These are phyloP conservation scores for Apodemus agrarius DNA, from an alignment of 2,797 vertebrate species.

Conservation along the genomic window DNA sequence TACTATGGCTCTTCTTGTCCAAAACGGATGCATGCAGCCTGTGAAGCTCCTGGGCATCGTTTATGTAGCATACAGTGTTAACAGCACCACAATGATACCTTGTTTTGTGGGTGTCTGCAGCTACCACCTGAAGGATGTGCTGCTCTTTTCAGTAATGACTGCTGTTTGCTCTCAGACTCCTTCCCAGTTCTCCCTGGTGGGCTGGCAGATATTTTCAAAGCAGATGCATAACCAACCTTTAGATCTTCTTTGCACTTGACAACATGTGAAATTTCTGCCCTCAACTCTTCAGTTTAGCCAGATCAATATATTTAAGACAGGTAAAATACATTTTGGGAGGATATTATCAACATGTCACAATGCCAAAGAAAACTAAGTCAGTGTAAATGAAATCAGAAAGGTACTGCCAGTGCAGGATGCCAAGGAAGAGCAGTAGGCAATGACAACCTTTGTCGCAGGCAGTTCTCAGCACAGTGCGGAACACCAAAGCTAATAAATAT, in stretches of 20 bases:
- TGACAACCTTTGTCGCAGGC: not conserved
- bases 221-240: conserved; percentile 7
- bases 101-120: not conserved
- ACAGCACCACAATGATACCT: not conserved
- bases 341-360: conserved; percentile 32
- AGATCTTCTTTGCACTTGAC: conserved; percentile 32
- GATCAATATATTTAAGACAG: not conserved
- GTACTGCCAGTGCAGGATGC: not conserved
- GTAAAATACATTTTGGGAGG: not conserved
- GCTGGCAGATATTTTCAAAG: conserved; percentile 1
- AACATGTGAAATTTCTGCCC: conserved; percentile 14
- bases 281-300: conserved; percentile 41
- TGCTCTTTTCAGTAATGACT: conserved; percentile 5
- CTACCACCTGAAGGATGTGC: not conserved
- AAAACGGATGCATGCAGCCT: not conserved
- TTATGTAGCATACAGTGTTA: not conserved
- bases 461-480: conserved; percentile 56
- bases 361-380: not conserved
- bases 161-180: conserved; percentile 1
- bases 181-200: conserved; percentile 9
- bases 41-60: not conserved
- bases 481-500: conserved; percentile 56
- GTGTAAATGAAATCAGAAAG: not conserved
- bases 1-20: not conserved
- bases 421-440: not conserved